These are phyloP conservation scores for Harpagifer antarcticus DNA, from an alignment of 2,797 vertebrate genomes.

Conservation along the genomic window DNA sequence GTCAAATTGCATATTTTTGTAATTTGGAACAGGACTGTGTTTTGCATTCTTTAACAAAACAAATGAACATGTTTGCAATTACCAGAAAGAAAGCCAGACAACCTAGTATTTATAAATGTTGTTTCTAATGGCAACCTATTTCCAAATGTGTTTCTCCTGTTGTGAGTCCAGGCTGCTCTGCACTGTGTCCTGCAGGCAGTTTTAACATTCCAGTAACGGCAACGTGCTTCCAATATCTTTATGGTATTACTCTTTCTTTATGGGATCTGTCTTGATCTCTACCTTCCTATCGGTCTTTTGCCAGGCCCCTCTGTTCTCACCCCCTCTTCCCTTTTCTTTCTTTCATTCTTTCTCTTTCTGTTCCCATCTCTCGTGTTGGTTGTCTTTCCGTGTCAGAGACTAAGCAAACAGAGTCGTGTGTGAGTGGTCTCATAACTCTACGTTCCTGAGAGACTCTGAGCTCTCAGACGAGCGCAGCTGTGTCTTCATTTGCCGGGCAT, in stretches of 20 bases:
- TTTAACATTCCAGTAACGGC: conserved; percentile 35
- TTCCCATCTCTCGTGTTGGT: conserved; percentile 62
- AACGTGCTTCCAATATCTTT: conserved; percentile 35
- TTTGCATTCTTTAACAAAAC: conserved; percentile 10
- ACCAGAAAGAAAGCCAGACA: neutral
- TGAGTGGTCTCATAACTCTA: conserved; percentile 72
- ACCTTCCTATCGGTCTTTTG: conserved; percentile 45
- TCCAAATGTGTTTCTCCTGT: conserved; percentile 14
- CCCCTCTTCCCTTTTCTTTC: conserved; percentile 23
- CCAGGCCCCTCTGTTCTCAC: conserved; percentile 18
- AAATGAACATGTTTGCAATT: conserved; percentile 7
- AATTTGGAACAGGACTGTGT: neutral
- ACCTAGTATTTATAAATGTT: conserved; percentile 2
- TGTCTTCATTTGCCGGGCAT: conserved; percentile 76
- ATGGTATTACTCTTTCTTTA: conserved; percentile 27
- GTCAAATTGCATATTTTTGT: neutral
- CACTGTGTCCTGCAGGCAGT: conserved; percentile 33
- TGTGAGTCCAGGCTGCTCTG: conserved; percentile 31
- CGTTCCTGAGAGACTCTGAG: conserved; percentile 69
- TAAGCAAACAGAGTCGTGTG: conserved; percentile 84
- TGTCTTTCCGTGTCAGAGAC: conserved; percentile 83
- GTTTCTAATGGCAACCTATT: conserved; percentile 1
- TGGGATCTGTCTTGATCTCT: conserved; percentile 42
- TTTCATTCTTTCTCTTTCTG: conserved; percentile 11
- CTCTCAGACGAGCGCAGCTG: conserved; percentile 73